phyloP scores from a whole-genome alignment of 2,113 vertebrate species.

The Laterallus jamaicensis region DNA sequence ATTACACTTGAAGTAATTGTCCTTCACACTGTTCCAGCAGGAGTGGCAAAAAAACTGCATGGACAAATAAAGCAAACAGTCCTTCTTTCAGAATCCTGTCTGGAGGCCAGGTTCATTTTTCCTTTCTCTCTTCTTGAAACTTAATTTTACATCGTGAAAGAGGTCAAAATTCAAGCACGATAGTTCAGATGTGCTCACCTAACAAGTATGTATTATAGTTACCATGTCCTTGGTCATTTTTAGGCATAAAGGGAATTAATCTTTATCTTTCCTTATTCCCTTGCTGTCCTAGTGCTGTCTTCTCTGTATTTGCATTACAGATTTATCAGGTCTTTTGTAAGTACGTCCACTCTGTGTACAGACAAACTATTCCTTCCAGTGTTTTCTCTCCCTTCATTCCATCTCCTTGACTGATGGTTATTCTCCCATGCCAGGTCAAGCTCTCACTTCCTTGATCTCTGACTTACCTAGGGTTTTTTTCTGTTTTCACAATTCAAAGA shows the following conservation, averaged over 20 bases:
- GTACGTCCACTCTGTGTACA: not conserved
- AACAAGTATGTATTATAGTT: not conserved
- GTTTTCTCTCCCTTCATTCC: not conserved
- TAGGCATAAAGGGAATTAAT: not conserved
- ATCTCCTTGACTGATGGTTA: not conserved
- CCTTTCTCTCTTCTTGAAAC: not conserved
- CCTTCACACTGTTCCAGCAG: not conserved
- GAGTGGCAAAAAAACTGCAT: not conserved
- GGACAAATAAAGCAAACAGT: not conserved
- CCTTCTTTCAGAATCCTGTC: not conserved
- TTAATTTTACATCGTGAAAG: not conserved
- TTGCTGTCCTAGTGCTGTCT: not conserved
- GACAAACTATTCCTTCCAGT: not conserved
- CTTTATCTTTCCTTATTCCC: not conserved
- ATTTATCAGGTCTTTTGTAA: not conserved
- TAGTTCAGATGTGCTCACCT: not conserved
- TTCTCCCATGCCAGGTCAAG: not conserved
- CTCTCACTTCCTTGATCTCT: not conserved
- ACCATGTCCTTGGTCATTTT: not conserved
- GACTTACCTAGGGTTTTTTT: not conserved
- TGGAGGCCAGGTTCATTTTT: not conserved
- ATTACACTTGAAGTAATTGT: slow-evolving; percentile 12
- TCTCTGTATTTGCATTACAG: not conserved
- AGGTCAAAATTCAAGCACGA: not conserved
- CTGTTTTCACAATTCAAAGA: not conserved